Conservation (phyloP, 2,797 vertebrate species). For the Gouania willdenowi region DNA sequence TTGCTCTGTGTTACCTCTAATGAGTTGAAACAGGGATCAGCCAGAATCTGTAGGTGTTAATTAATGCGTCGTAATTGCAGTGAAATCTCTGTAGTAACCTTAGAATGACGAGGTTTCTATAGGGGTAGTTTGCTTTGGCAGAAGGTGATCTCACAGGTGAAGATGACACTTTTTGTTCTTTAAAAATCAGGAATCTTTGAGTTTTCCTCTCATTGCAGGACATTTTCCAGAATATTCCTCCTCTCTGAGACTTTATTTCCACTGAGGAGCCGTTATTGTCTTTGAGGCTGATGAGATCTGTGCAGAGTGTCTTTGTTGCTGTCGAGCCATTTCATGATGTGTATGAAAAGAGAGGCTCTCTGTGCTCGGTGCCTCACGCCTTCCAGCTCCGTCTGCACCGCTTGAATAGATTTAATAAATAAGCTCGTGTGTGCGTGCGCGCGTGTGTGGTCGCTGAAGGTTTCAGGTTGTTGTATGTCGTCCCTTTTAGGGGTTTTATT, state of each 20-base stretch:
- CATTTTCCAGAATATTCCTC: constrained; percentile 23
- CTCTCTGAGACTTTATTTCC: constrained; percentile 4
- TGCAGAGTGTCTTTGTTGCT: constrained; percentile 50
- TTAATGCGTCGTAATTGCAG: constrained; percentile 35
- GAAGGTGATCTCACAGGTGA: constrained; percentile 18
- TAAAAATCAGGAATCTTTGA: no score
- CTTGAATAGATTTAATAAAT: constrained; percentile 61
- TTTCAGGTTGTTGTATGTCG: constrained; percentile 25
- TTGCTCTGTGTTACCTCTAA: constrained; percentile 15
- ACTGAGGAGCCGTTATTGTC: constrained; percentile 9
- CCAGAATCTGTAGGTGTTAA: constrained; percentile 27
- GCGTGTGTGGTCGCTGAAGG: no score
- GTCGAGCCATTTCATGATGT: constrained; percentile 40
- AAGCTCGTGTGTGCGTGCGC: constrained; percentile 53
- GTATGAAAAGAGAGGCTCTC: constrained; percentile 39
- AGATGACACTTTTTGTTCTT: no score
- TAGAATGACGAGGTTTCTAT: no score
- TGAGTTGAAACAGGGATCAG: constrained; percentile 33
- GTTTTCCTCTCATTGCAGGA: not conserved
- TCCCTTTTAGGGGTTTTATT: constrained; percentile 13
- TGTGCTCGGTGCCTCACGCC: constrained; percentile 35
- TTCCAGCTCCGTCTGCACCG: constrained; percentile 57
- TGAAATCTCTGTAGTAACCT: constrained; percentile 17
- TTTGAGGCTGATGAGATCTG: constrained; percentile 32
- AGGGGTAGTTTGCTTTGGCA: no score